Base-by-base conservation (phyloP, 2,888 invertebrate genomes). In the Drosophila diplacantha region DNA sequence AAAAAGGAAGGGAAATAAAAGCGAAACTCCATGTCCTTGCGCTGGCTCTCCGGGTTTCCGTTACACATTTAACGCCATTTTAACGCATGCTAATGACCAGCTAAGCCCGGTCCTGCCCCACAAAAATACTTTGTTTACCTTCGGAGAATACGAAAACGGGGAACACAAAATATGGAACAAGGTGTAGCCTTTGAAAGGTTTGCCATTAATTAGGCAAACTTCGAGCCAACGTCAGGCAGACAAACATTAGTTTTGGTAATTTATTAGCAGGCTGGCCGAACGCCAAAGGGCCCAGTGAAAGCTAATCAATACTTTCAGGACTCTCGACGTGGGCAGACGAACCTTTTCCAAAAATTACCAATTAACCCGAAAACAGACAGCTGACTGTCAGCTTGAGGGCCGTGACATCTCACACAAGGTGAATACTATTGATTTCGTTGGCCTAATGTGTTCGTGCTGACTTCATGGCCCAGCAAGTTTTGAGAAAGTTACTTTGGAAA, bases 21-120 rank as follows among this genome's bases (percentile, higher is more conserved):
- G 37, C 22, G 38, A 55, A 52, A 26, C 31, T 44, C 43, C 41
- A 49, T 58, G 62, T 54, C 68, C 67, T 51, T 52, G 52, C 11
- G 34, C 18, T 8, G 39, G 34, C 35, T 44, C 29, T 32, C 46
- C 22, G 37, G 34, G 65, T 67, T 83, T 80, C 83, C 80, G 83
- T 72, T 74, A 69, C 77, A 73, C 80, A 81, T 83, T 83, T 83
- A 74, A 81, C 83, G 83, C 79, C 74, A 79, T 83, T 81, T 81
- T 76, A 81, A 83, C 83, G 83, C 83, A 75, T 72, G 80, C 73
- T 78, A 78, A 78, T 78, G 83, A 75, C 83, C 69, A 20, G 16
- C 31, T 32, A 51, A 66, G 34, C 39, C 49, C 31, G 34, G 55
- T 31, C 57, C 29, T 20, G 31, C 39, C 29, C 38, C 66, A 65